These are phyloP conservation scores for Microtus californicus DNA, from an alignment of 2,797 vertebrate genomes.

Conservation along the genomic window DNA sequence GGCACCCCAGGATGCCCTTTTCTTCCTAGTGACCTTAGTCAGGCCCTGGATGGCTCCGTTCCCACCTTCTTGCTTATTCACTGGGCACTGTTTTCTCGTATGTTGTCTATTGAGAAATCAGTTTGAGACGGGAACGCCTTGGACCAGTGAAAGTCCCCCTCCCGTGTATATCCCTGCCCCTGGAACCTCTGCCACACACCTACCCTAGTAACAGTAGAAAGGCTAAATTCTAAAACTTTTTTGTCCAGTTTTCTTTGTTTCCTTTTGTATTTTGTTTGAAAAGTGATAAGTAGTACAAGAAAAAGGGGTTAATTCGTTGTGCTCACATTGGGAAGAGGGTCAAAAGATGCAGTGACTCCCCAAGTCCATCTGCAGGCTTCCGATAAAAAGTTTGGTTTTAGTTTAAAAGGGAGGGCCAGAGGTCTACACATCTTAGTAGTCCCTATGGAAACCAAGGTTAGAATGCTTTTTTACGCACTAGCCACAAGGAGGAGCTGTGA, in stretches of 20 bases:
- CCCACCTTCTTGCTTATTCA: not conserved
- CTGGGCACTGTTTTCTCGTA: not conserved
- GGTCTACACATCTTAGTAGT: not conserved
- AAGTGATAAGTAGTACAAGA: not conserved
- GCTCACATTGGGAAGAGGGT: not conserved
- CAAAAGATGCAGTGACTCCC: not conserved
- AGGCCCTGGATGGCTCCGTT: too few relatives aligned
- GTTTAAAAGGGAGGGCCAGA: not conserved
- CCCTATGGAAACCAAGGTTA: not conserved
- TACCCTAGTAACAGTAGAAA: not conserved
- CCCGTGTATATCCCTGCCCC: not conserved
- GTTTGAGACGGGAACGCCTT: too few relatives aligned
- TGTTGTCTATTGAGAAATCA: not conserved
- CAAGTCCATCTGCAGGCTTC: not conserved
- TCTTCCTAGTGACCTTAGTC: not conserved
- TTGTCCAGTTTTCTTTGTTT: not conserved
- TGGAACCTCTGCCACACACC: not conserved
- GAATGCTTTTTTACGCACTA: not conserved
- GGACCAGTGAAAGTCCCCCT: not conserved
- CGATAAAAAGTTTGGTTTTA: not conserved
- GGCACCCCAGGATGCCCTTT: not conserved
- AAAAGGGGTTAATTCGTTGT: not conserved
- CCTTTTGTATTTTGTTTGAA: not conserved
- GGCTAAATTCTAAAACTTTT: not conserved
- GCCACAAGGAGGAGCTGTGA: slow-evolving; percentile 17